These are phyloP conservation scores for Sipha maydis DNA, from an alignment of 2,888 invertebrate genomes.

Conservation along the genomic window DNA sequence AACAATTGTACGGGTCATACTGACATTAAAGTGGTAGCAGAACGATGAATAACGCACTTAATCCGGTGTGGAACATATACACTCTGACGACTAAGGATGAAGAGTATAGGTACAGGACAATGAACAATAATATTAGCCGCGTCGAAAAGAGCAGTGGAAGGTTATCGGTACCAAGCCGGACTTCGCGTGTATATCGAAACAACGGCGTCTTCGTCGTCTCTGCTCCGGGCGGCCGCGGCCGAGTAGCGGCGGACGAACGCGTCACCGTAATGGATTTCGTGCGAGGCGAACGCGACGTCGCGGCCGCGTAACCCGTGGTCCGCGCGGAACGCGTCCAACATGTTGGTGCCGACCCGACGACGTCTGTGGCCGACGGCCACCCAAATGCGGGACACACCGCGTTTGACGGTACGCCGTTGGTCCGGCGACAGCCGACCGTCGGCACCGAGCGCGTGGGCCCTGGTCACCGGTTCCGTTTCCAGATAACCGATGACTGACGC, in stretches of 20 bases:
- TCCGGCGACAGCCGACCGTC: neutral
- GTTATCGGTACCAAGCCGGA: neutral
- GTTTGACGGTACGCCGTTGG: neutral
- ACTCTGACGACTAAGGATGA: no score
- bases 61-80: no score
- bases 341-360: slow-evolving; percentile 6
- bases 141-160: neutral
- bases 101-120: no score
- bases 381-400: neutral
- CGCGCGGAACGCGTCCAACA: slow-evolving; percentile 8
- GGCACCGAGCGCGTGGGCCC: neutral
- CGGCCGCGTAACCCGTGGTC: neutral
- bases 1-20: no score
- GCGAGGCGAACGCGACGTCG: slow-evolving; percentile 3
- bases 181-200: neutral
- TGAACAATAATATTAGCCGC: no score
- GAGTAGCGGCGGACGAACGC: neutral
- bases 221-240: neutral
- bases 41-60: no score
- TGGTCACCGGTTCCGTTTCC: slow-evolving; percentile 12
- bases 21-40: no score
- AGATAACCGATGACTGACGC: neutral
- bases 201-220: neutral
- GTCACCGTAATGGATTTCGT: neutral
- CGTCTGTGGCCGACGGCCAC: slow-evolving; percentile 3